Evolutionary conservation across 1,140 invertebrate species (phyloP), one percentile per base, ranked within the genome.

Genomic region (Bathynomus jamesi): DNA sequence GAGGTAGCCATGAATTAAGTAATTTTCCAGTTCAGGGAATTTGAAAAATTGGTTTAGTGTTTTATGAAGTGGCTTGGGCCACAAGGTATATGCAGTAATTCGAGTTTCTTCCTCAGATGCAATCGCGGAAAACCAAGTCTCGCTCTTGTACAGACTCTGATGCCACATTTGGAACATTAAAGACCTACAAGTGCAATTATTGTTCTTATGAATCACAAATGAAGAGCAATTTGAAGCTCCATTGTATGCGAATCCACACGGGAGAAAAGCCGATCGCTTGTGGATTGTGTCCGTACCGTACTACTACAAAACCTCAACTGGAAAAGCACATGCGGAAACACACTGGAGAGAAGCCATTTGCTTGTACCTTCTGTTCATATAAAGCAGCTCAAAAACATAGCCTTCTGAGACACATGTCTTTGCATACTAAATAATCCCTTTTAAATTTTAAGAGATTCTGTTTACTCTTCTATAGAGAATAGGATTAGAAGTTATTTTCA

Each of bases 331-430:
- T 75, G 32, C 63, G 70, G 24, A 72, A 60, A 24, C 73, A 75
- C 64, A 75, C 73, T 0, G 73, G 73, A 28, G 73, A 75, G 46
- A 72, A 72, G 63, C 73, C 73, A 11, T 75, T 73, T 65, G 71
- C 73, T 4, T 75, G 73, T 29, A 60, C 28, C n/a, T 67, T 63
- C 25, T 75, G 73, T 53, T 62, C 69, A 63, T 71, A 65, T 67
- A 60, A 46, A 30, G 65, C 64, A 28, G 64, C 66, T 28, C 64
- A 71, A 40, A 71, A 71, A 32, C 32, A 99, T 2, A 99, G 99
- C 83, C 85, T 99, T 7, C 67, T 53, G 0, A 61, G 60, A 10
- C 67, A 69, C 46, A 69, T 69, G 67, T 61, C 53, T 8, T 61
- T 61, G 13, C 67, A 69, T 31, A 53, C 40, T 17, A 53, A 53